Evolutionary conservation across 2,797 vertebrate species (phyloP).

Genomic region (Cheirogaleus major): DNA sequence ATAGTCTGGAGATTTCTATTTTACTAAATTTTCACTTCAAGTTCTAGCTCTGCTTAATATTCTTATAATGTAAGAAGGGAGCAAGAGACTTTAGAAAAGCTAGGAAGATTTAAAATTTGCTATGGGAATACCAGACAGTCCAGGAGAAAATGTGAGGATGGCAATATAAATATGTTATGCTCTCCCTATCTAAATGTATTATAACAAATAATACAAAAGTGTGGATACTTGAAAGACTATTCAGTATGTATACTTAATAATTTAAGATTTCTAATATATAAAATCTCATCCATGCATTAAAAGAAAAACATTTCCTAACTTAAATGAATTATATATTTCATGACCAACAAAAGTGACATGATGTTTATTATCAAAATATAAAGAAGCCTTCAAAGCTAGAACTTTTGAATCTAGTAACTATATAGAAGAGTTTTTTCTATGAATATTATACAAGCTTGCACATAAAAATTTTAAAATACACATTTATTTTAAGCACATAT

Average conservation of each 20-base stretch:
- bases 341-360: not conserved
- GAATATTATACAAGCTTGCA: not conserved
- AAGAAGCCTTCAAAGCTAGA: constrained; percentile 38
- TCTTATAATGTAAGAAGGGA: constrained; percentile 52
- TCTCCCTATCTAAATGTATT: not conserved
- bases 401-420: constrained; percentile 39
- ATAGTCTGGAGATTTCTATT: constrained; percentile 57
- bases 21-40: constrained; percentile 66
- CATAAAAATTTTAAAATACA: not conserved
- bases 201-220: constrained; percentile 10
- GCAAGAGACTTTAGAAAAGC: constrained; percentile 32
- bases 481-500: constrained; percentile 37
- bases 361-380: constrained; percentile 49
- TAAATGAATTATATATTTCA: constrained; percentile 38
- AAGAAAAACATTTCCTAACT: constrained; percentile 29
- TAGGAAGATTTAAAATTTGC: constrained; percentile 45
- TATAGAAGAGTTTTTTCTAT: not conserved
- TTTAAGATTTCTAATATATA: not conserved
- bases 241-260: not conserved
- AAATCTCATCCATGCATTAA: not conserved
- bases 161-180: constrained; percentile 30
- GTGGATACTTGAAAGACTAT: not conserved
- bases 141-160: constrained; percentile 3
- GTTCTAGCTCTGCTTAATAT: constrained; percentile 60
- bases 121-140: constrained; percentile 30